phyloP scores from a whole-genome alignment of 2,113 vertebrate genomes.

The Camelus dromedarius region DNA sequence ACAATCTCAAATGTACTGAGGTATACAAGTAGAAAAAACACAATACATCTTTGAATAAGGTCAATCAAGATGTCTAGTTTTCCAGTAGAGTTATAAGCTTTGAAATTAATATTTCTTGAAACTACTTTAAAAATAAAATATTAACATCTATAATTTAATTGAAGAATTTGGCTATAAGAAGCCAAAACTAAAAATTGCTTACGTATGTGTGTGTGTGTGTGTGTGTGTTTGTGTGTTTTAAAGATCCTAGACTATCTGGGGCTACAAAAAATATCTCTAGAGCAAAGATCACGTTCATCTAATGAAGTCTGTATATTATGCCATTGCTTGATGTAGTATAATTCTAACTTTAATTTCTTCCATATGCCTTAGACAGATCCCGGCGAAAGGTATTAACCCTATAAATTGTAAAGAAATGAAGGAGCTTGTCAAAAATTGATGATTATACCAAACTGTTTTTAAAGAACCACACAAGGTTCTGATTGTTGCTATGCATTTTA shows the following conservation, averaged over 20 bases:
- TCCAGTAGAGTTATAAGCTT: not conserved
- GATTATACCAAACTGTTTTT: not conserved
- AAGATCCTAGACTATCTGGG: not conserved
- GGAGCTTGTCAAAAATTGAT: not conserved
- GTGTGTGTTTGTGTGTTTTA: not conserved
- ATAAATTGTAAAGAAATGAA: not conserved
- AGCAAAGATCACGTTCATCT: not conserved
- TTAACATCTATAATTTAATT: not conserved
- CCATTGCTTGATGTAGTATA: not conserved
- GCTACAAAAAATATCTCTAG: not conserved
- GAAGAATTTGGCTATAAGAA: not conserved
- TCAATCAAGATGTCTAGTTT: not conserved
- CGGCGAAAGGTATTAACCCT: not conserved
- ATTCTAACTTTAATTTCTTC: constrained; percentile 26
- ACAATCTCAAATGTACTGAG: not conserved
- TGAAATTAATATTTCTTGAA: constrained; percentile 10
- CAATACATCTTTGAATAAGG: not conserved
- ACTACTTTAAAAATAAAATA: constrained; percentile 12
- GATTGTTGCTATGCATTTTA: not conserved
- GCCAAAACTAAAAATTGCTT: not conserved
- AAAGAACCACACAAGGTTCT: not conserved
- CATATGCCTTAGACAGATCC: not conserved
- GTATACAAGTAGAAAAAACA: not conserved
- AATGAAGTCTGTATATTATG: not conserved
- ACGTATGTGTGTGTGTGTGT: not conserved